Conservation (phyloP, 2,888 invertebrate species). For the Octonoba sinensis region DNA sequence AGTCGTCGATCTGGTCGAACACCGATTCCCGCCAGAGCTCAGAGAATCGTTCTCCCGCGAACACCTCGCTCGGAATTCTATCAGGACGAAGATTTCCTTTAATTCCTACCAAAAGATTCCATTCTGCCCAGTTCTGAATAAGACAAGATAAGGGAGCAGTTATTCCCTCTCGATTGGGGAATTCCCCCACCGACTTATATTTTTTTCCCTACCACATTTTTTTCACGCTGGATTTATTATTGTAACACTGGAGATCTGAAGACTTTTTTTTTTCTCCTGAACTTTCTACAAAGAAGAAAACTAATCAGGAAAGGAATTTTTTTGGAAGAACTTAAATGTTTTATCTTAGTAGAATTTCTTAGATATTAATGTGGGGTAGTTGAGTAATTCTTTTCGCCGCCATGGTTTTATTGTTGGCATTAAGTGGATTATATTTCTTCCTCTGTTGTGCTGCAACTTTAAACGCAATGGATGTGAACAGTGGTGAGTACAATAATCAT, state of each 20-base stretch:
- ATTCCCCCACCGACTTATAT: no score
- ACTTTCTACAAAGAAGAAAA: no score
- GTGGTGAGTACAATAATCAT: slow-evolving; percentile 18
- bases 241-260: no score
- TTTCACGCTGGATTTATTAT: no score
- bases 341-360: slow-evolving; percentile 20
- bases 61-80: slow-evolving; percentile 29
- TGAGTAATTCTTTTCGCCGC: background rate
- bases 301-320: no score
- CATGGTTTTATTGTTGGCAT: slow-evolving; percentile 24
- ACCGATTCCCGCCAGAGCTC: slow-evolving; percentile 40
- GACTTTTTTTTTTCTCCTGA: no score
- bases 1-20: slow-evolving; percentile 41
- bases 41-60: slow-evolving; percentile 25
- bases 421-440: slow-evolving; percentile 45
- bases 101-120: no score
- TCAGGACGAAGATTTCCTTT: background rate
- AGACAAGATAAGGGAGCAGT: no score
- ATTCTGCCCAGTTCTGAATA: no score
- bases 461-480: slow-evolving; percentile 37
- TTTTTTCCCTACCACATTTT: no score
- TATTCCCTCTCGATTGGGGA: no score
- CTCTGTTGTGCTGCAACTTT: slow-evolving; percentile 17
- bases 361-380: slow-evolving; percentile 42
- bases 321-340: no score